phyloP scores from a whole-genome alignment of 1,140 invertebrate genomes.

The Trachymyrmex cornetzi region DNA sequence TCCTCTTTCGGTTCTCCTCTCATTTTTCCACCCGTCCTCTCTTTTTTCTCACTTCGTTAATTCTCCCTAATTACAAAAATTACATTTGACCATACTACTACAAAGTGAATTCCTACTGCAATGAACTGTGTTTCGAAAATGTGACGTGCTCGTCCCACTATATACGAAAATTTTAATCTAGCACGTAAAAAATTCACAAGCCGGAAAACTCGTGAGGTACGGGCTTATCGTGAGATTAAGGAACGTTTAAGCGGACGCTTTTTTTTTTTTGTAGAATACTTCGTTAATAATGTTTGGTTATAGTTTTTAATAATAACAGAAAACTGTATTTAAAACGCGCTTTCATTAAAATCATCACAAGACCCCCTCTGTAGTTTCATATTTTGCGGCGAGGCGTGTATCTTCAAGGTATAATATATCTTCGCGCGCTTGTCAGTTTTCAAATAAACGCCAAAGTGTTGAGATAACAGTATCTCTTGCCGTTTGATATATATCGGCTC shows the following conservation, averaged over 20 bases:
- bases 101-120: conserved; percentile 55
- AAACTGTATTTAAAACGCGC: conserved; percentile 4
- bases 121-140: conserved; percentile 26
- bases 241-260: conserved; percentile 6
- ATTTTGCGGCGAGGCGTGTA: not conserved
- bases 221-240: conserved; percentile 9
- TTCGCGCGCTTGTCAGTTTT: conserved; percentile 10
- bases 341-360: conserved; percentile 7
- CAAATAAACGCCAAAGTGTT: conserved; percentile 28
- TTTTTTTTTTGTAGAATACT: not conserved
- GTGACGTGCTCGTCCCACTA: not conserved
- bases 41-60: conserved; percentile 26
- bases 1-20: not conserved
- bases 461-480: conserved; percentile 34
- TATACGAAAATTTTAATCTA: conserved; percentile 15
- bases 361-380: not conserved
- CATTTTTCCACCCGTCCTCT: not conserved
- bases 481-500: conserved; percentile 17
- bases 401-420: not conserved
- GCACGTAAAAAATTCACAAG: not conserved
- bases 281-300: conserved; percentile 20
- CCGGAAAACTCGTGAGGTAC: conserved; percentile 7
- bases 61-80: conserved; percentile 62
- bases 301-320: conserved; percentile 25
- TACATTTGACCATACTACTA: conserved; percentile 16